A percentile compares a stretch with the other conserved stretches of the same genome.
Evolutionary conservation across 2,888 invertebrate genomes (phyloP).

Genomic region (Choreutis nemorana): DNA sequence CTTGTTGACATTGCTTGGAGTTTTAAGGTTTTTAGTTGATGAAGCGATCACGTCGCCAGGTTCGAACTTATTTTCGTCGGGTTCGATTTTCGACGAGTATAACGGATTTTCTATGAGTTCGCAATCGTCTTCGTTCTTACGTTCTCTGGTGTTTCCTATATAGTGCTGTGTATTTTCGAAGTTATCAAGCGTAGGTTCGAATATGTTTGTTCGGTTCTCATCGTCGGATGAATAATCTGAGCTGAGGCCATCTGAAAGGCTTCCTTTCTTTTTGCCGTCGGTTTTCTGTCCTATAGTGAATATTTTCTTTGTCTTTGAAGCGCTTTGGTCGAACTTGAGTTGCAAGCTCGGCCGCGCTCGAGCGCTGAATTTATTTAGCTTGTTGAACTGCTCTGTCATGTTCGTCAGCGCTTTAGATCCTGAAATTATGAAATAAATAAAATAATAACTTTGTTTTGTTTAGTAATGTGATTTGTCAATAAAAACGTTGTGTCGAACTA

Average conservation of each 20-base stretch:
- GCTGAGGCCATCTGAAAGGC: constrained; percentile 70
- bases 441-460: no score
- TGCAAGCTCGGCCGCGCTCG: constrained; percentile 59
- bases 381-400: constrained; percentile 87
- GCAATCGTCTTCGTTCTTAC: constrained; percentile 40
- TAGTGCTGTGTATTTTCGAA: constrained; percentile 59
- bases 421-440: constrained; percentile 33
- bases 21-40: constrained; percentile 60
- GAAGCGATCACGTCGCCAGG: constrained; percentile 65
- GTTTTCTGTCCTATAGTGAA: constrained; percentile 56
- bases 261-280: constrained; percentile 68
- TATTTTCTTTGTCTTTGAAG: constrained; percentile 50
- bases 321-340: constrained; percentile 52
- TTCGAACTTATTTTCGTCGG: constrained; percentile 34
- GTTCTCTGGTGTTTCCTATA: constrained; percentile 34
- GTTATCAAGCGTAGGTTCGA: constrained; percentile 58
- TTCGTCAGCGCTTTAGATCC: constrained; percentile 87
- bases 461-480: no score
- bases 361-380: constrained; percentile 76
- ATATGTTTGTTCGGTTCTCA: constrained; percentile 53
- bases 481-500: no score
- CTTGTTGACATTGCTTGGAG: constrained; percentile 37
- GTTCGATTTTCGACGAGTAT: constrained; percentile 57
- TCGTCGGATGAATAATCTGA: constrained; percentile 64
- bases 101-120: constrained; percentile 53